Evolutionary conservation across 2,888 invertebrate genomes (phyloP).

Genomic region (Tholera decimalis): DNA sequence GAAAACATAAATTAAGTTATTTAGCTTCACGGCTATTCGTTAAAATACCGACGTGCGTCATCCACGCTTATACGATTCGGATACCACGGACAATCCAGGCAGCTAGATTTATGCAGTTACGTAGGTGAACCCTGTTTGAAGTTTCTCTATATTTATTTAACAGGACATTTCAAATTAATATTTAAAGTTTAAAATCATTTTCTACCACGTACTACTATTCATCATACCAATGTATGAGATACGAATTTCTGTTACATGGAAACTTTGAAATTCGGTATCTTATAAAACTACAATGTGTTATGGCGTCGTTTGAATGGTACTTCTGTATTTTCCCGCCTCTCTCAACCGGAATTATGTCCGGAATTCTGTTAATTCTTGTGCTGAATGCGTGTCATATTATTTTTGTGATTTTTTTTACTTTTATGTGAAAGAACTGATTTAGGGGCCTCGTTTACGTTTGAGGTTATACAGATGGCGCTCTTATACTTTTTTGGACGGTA

Average conservation of each 20-base stretch:
- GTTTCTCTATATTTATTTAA: too few relatives aligned
- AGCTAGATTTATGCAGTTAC: not conserved
- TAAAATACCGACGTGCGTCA: constrained; percentile 64
- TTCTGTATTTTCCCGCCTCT: constrained; percentile 25
- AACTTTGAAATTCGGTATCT: not conserved
- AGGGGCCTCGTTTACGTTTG: constrained; percentile 48
- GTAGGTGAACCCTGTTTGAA: constrained; percentile 10
- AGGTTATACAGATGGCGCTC: constrained; percentile 53
- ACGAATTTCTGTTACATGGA: too few relatives aligned
- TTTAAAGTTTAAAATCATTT: too few relatives aligned
- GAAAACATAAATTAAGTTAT: constrained; percentile 13
- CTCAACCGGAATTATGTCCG: constrained; percentile 60
- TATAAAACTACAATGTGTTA: not conserved
- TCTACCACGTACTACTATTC: too few relatives aligned
- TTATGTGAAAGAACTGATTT: constrained; percentile 63
- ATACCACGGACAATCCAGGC: constrained; percentile 11
- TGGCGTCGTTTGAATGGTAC: not conserved
- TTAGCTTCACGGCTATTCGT: constrained; percentile 40
- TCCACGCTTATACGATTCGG: constrained; percentile 49
- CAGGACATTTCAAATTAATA: too few relatives aligned
- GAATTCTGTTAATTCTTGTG: constrained; percentile 70
- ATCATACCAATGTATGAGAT: too few relatives aligned
- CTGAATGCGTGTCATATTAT: constrained; percentile 69
- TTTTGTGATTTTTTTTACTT: constrained; percentile 63
- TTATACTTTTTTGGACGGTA: constrained; percentile 39